These are phyloP conservation scores for Hartigia nigra DNA, from an alignment of 2,888 invertebrate genomes.

Conservation along the genomic window DNA sequence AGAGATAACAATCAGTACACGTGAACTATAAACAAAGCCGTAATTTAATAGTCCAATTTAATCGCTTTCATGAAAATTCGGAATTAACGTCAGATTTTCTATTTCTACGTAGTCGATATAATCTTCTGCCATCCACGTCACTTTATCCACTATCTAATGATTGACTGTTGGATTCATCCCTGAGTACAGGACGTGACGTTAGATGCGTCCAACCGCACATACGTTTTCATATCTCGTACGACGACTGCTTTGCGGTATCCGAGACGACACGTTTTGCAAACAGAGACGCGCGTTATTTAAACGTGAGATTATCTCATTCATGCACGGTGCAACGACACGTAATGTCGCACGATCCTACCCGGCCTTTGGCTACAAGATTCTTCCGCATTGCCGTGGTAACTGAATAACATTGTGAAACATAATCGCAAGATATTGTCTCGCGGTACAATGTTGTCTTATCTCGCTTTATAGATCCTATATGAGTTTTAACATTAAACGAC, in stretches of 20 bases:
- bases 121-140: too few relatives aligned
- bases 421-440: background rate
- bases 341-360: background rate
- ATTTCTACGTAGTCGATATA: too few relatives aligned
- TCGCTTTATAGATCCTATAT: background rate
- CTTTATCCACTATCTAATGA: background rate
- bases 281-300: background rate
- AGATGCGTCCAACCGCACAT: background rate
- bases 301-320: slow-evolving; percentile 7
- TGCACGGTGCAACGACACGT: slow-evolving; percentile 1
- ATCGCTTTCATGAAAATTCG: too few relatives aligned
- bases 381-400: background rate
- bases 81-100: too few relatives aligned
- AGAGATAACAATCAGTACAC: too few relatives aligned
- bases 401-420: background rate
- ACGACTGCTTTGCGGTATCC: background rate
- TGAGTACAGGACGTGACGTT: background rate
- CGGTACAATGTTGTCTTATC: background rate
- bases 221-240: background rate
- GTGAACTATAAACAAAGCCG: too few relatives aligned
- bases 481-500: background rate
- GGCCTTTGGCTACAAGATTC: background rate
- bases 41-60: too few relatives aligned
- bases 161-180: background rate
- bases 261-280: slow-evolving; percentile 4